Base-by-base conservation (phyloP, 2,113 vertebrate species). In the Buteo buteo region DNA sequence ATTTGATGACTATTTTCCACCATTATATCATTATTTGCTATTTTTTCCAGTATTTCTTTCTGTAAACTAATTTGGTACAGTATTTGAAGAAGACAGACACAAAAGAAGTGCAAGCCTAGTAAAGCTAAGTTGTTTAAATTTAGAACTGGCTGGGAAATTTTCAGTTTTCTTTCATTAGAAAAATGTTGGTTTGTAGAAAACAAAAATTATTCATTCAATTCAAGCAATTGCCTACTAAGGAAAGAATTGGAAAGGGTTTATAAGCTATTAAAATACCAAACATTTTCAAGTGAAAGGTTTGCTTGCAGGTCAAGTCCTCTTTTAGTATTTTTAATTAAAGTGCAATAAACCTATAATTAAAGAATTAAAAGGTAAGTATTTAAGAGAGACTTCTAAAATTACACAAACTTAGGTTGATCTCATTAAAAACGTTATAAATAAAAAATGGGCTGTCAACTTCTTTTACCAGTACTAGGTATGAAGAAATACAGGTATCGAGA, bases 41-140 rank as follows among this genome's bases (percentile, higher is more conserved):
- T 57, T 93, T 95, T 95, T 79, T 25, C 64, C 19, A 70, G 36
- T 79, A 73, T 95, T 89, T 89, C 36, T 89, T 88, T 94, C 70
- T 85, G 84, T 93, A 95, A 94, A 94, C 84, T 89, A 72, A 91
- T 95, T 95, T 93, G 20, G 10, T 85, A 70, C 72, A 92, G 77
- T 69, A 58, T 94, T 95, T 91, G 83, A 69, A 93, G 59, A 86
- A 86, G 78, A 61, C 34, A 91, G 44, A 91, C 66, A 87, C 77
- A 94, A 96, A 94, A 93, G 57, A 92, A 91, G 28, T 85, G 81
- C 93, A 93, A 95, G 71, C 93, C 82, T 77, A 96, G 82, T 95
- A 91, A 94, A 85, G 50, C 67, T 82, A 89, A 94, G 58, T 77
- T 90, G 84, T 73, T 94, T 95, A 93, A 94, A 97, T 91, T 91